These are phyloP conservation scores for Gyrodactylus bullatarudis DNA, from an alignment of 1,140 invertebrate genomes.

Conservation along the genomic window DNA sequence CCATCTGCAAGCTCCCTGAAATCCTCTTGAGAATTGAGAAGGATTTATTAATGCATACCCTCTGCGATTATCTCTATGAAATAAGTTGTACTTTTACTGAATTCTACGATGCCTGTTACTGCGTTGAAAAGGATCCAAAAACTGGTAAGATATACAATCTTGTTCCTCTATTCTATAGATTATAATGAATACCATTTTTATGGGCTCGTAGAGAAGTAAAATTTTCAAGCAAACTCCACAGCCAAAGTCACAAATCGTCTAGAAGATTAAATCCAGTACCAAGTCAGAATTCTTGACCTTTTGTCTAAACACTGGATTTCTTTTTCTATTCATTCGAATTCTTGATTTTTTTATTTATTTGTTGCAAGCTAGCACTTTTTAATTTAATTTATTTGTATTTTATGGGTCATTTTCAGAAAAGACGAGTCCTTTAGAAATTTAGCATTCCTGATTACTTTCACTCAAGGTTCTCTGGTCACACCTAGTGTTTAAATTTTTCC, in stretches of 20 bases:
- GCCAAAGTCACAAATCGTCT: neutral
- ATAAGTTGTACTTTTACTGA: constrained; percentile 61
- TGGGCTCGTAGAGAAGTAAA: neutral
- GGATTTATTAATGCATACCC: constrained; percentile 46
- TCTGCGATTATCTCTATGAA: constrained; percentile 85
- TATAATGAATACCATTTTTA: neutral
- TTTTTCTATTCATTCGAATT: too few relatives aligned
- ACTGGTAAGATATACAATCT: neutral
- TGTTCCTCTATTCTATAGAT: neutral
- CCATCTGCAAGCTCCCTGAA: constrained; percentile 41
- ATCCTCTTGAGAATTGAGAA: constrained; percentile 42
- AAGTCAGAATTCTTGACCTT: too few relatives aligned
- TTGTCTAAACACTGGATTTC: too few relatives aligned
- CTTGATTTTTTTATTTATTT: too few relatives aligned
- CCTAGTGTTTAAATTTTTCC: too few relatives aligned
- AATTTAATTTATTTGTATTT: too few relatives aligned
- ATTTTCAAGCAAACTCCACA: neutral
- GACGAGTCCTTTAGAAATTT: too few relatives aligned
- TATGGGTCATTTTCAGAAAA: too few relatives aligned
- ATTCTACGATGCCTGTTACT: constrained; percentile 91
- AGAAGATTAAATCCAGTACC: too few relatives aligned
- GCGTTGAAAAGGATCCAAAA: constrained; percentile 38
- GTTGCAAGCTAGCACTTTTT: too few relatives aligned
- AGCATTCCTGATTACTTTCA: too few relatives aligned
- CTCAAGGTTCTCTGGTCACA: too few relatives aligned